Evolutionary conservation across 2,113 vertebrate genomes (phyloP).

Genomic region (Mustela nigripes): DNA sequence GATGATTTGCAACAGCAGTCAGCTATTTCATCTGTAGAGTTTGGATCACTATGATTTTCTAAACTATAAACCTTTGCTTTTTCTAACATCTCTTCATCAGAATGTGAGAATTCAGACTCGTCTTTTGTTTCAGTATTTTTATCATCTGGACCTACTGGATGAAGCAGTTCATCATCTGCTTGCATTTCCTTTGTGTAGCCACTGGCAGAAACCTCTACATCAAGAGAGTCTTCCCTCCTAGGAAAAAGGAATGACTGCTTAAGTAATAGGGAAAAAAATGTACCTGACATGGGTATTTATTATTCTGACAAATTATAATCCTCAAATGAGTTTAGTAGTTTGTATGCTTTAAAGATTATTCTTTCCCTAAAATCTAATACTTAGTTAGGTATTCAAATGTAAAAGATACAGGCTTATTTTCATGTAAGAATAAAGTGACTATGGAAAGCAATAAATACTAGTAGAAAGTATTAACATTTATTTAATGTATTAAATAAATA

Average conservation of each 20-base stretch:
- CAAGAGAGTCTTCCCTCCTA: conserved; percentile 93
- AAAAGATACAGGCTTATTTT: neutral
- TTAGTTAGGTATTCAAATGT: conserved; percentile 24
- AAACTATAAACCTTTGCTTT: neutral
- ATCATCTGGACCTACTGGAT: conserved; percentile 88
- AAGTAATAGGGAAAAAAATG: neutral
- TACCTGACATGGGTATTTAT: neutral
- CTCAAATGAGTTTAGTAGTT: neutral
- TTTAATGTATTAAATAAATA: too few species aligned
- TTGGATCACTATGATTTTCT: conserved; percentile 34
- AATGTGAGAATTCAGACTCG: conserved; percentile 37
- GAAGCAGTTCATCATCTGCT: conserved; percentile 90
- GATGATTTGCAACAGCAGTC: neutral
- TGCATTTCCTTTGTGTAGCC: conserved; percentile 95
- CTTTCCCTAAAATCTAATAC: neutral
- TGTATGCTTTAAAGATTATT: neutral
- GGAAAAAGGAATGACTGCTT: neutral
- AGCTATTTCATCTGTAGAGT: conserved; percentile 45
- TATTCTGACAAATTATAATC: neutral
- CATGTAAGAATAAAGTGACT: conserved; percentile 35
- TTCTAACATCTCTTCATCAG: conserved; percentile 75
- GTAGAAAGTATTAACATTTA: conserved; percentile 7
- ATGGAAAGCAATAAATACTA: neutral
- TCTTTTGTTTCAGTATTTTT: conserved; percentile 70
- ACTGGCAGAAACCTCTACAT: conserved; percentile 95